A percentile compares a stretch with the other conserved stretches of the same genome.
These are phyloP conservation scores for Zygothrica quintamaculata DNA, from an alignment of 2,888 invertebrate species.

Conservation along the genomic window DNA sequence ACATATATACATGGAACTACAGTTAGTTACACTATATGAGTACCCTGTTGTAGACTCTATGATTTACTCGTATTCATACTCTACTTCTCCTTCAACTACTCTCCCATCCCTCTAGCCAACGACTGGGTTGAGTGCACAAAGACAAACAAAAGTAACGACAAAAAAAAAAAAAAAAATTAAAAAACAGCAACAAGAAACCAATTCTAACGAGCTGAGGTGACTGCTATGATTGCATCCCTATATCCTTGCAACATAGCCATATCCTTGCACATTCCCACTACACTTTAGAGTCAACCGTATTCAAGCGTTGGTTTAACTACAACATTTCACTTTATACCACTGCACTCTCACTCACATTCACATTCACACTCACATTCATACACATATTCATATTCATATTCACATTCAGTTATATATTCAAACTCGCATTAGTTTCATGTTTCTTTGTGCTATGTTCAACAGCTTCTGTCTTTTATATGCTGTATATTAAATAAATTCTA, in stretches of 20 bases:
- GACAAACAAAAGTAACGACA: conserved; percentile 59
- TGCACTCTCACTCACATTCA: conserved; percentile 21
- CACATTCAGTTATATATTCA: conserved; percentile 21
- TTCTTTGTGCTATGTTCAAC: too few relatives aligned
- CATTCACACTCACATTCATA: conserved; percentile 21
- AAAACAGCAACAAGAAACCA: conserved; percentile 43
- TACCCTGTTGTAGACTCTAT: background rate
- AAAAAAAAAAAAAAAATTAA: too few relatives aligned
- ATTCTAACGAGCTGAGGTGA: conserved; percentile 54
- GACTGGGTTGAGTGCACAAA: conserved; percentile 58
- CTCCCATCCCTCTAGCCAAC: conserved; percentile 12
- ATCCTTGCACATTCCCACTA: background rate
- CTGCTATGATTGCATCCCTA: conserved; percentile 19
- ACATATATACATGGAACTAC: background rate
- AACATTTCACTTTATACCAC: too few relatives aligned
- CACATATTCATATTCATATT: conserved; percentile 15
- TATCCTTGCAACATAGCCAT: background rate
- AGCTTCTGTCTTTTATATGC: too few relatives aligned
- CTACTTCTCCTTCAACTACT: too few relatives aligned
- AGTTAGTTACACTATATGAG: background rate
- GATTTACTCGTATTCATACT: background rate
- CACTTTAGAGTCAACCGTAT: conserved; percentile 10
- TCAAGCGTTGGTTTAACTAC: conserved; percentile 23
- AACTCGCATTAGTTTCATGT: too few relatives aligned
- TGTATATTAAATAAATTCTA: too few relatives aligned